Base-by-base conservation (phyloP, 2,888 invertebrate genomes). In the Drosophila meridiana region DNA sequence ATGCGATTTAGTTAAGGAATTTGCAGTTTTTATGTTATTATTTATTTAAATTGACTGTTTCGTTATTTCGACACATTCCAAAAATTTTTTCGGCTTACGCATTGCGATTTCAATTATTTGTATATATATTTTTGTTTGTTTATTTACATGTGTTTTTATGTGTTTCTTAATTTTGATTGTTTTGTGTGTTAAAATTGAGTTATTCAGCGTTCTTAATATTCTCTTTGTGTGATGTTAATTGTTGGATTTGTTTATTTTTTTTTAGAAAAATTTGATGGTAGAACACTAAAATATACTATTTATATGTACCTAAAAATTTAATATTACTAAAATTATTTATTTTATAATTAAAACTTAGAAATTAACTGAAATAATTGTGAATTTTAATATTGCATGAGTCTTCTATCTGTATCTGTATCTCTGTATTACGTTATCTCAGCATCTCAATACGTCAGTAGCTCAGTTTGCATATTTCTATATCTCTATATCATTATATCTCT, bases 131-230 rank as follows among this genome's bases (percentile, higher is more conserved):
- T 53, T 53, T 40, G 9, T 48, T 32, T 32, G 8, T 50, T 8
- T 42, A 2, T 30, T 30, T 56, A 30, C 30, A 11, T 30, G 14
- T 0, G 5, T 30, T 28, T 42, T 30, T 6, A 40, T n/a, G 28
- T 13, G 13, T 32, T 57, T 32, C 40, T 50, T 5, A 28, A 36
- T 52, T 48, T 36, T 47, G n/a, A 68, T 56, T 30, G 36, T 36
- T 52, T 40, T 28, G 26, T 38, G 36, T 50, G 56, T n/a, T 57
- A 36, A 52, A 34, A 52, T 42, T 20, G 20, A 20, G 20, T 20
- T 20, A 20, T 20, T 20, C 20, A 20, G 20, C 20, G 20, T 20
- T 20, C 20, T 20, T 20, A 20, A 20, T 20, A 20, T 20, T 20
- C 20, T 20, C 20, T 20, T 20, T 20, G 20, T 20, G 20, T 42